Conservation (phyloP, 2,113 vertebrate genomes). For the Sebastes schlegelii region DNA sequence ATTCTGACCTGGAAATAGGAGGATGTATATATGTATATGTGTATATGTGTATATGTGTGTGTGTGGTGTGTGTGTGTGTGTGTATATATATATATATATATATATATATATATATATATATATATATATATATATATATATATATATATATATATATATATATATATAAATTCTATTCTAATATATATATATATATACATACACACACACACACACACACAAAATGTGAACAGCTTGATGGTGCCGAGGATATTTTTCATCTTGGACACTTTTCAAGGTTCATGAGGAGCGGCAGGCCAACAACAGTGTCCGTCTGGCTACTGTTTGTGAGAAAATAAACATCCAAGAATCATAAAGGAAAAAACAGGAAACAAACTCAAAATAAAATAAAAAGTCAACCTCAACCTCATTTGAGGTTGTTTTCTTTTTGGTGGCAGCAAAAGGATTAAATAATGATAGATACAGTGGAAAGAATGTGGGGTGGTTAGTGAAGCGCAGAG, state of each 20-base stretch:
- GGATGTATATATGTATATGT: constrained; percentile 55
- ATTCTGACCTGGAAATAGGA: constrained; percentile 86
- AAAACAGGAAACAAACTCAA: constrained; percentile 34
- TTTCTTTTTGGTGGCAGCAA: constrained; percentile 87
- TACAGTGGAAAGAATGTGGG: constrained; percentile 60
- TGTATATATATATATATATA: constrained; percentile 32
- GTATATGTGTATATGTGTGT: no score
- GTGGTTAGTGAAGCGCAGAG: constrained; percentile 63
- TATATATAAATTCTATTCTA: constrained; percentile 44
- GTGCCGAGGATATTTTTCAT: constrained; percentile 47
- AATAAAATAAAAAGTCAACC: constrained; percentile 44
- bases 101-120: constrained; percentile 52
- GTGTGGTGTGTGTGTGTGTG: no score
- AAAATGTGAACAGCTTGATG: constrained; percentile 59
- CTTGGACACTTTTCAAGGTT: constrained; percentile 57
- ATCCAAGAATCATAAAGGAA: constrained; percentile 54
- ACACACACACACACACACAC: no score
- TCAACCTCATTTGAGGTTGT: constrained; percentile 70
- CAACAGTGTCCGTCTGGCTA: constrained; percentile 63
- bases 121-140: constrained; percentile 16
- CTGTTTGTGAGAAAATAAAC: constrained; percentile 51
- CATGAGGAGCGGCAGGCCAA: constrained; percentile 58
- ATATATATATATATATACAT: constrained; percentile 23
- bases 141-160: constrained; percentile 51
- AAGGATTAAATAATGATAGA: constrained; percentile 82